These are phyloP conservation scores for Polypedilum vanderplanki DNA, from an alignment of 1,140 invertebrate species.

Conservation along the genomic window DNA sequence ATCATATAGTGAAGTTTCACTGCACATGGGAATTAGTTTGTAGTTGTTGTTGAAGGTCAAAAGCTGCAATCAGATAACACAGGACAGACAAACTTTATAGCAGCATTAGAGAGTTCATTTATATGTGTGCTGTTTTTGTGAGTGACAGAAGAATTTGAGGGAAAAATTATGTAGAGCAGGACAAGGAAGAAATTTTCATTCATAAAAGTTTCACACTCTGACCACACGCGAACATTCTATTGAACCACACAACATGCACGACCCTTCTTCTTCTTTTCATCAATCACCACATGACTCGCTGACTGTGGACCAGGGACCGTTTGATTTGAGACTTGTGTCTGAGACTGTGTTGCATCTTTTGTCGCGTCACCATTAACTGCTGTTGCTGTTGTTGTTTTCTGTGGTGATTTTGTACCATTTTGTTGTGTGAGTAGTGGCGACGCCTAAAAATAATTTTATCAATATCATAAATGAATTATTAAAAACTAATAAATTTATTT, in stretches of 20 bases:
- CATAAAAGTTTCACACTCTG: not conserved
- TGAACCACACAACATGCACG: slow-evolving; percentile 44
- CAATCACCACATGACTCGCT: slow-evolving; percentile 44
- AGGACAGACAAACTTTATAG: too few species aligned
- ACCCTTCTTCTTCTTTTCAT: slow-evolving; percentile 44
- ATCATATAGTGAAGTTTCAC: slow-evolving; percentile 4
- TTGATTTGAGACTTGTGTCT: slow-evolving; percentile 42
- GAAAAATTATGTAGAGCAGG: not conserved
- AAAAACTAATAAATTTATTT: slow-evolving; percentile 22
- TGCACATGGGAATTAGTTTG: not conserved
- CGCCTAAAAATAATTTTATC: slow-evolving; percentile 34
- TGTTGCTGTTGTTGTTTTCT: slow-evolving; percentile 32
- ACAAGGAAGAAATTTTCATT: slow-evolving; percentile 5
- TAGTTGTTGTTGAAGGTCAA: too few species aligned
- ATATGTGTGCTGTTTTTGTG: not conserved
- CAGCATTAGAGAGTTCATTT: too few species aligned
- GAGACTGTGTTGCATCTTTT: slow-evolving; percentile 30
- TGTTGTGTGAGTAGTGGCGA: slow-evolving; percentile 36
- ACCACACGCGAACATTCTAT: slow-evolving; percentile 34
- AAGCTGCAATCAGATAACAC: too few species aligned
- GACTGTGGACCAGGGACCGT: slow-evolving; percentile 43
- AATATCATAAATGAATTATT: not conserved
- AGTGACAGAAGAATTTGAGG: not conserved
- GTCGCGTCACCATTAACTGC: slow-evolving; percentile 30
- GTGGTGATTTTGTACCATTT: slow-evolving; percentile 31